Conservation (phyloP, 2,797 vertebrate species). For the Buceros bicornis region DNA sequence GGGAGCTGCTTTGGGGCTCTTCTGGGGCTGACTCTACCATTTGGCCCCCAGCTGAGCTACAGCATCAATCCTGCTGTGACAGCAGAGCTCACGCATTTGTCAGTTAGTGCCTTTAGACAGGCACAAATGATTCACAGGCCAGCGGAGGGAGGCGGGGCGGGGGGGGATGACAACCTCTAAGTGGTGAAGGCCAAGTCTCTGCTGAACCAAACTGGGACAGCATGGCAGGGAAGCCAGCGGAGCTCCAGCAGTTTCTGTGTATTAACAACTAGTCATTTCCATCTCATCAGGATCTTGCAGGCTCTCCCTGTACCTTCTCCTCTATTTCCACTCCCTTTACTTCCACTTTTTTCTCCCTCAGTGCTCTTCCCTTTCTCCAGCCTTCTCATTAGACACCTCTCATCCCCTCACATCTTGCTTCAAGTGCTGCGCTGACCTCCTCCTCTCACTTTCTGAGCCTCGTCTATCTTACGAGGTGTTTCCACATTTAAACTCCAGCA, state of each 20-base stretch:
- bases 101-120: background rate
- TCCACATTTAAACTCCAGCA: slow-evolving; percentile 7
- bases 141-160: background rate
- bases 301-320: background rate
- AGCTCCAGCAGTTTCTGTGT: background rate
- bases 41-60: background rate
- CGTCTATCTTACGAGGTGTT: background rate
- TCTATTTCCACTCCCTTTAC: background rate
- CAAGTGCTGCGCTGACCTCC: background rate
- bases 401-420: background rate
- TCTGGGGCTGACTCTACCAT: background rate
- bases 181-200: background rate
- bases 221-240: background rate
- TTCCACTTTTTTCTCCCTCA: background rate
- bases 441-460: background rate
- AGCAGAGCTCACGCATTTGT: background rate
- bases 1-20: background rate
- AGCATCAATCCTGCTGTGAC: background rate
- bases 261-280: background rate
- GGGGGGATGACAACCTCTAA: background rate
- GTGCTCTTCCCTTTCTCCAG: background rate
- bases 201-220: background rate
- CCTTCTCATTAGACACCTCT: background rate
- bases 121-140: background rate
- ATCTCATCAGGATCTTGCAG: background rate